phyloP scores from a whole-genome alignment of 2,797 vertebrate species.

The Microtus californicus region DNA sequence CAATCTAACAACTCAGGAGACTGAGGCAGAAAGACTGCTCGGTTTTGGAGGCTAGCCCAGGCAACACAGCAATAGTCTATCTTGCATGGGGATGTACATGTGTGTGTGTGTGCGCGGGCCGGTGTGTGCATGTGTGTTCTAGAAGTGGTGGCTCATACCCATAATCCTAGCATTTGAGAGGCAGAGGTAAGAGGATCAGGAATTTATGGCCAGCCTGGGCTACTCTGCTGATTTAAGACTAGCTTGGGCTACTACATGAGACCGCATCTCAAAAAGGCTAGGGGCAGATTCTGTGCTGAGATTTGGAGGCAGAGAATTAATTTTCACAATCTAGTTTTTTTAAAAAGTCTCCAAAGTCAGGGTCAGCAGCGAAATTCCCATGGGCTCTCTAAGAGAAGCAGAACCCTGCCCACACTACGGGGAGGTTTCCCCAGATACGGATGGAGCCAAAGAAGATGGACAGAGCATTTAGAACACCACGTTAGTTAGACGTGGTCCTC shows the following conservation, averaged over 20 bases:
- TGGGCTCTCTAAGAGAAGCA: background rate
- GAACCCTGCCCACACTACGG: background rate
- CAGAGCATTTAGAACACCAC: background rate
- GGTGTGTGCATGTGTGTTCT: background rate
- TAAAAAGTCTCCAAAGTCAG: background rate
- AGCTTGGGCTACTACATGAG: background rate
- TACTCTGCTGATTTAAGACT: background rate
- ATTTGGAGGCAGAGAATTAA: background rate
- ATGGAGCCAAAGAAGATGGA: background rate
- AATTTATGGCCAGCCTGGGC: background rate
- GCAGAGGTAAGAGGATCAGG: background rate
- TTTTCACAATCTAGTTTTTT: constrained; percentile 32
- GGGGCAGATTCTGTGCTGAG: background rate
- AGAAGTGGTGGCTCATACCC: background rate
- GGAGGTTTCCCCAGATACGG: background rate
- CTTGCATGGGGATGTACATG: background rate
- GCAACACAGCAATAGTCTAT: background rate
- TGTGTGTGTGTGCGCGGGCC: background rate
- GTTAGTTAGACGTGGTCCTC: background rate
- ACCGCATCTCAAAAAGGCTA: background rate
- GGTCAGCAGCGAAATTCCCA: constrained; percentile 2
- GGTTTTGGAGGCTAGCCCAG: background rate
- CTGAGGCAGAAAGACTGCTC: background rate
- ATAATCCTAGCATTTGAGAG: background rate
- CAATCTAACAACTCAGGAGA: background rate